Evolutionary conservation across 2,113 vertebrate species (phyloP).

Genomic region (Atlantisia rogersi): DNA sequence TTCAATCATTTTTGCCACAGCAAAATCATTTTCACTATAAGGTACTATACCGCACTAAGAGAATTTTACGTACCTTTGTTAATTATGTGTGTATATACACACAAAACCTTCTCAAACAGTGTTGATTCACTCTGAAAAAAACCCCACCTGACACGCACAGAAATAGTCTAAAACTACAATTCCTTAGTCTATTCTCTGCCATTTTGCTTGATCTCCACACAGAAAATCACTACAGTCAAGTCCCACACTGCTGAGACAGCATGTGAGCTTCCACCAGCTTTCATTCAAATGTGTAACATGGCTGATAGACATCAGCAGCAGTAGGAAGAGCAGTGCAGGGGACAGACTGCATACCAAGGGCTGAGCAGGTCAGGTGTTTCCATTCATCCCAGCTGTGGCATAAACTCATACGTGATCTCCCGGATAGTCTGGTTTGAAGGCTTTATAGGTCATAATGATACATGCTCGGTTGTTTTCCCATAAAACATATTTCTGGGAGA

Average conservation of each 20-base stretch:
- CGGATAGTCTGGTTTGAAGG: not conserved
- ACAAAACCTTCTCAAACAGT: not conserved
- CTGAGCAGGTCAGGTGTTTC: not conserved
- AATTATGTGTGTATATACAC: not conserved
- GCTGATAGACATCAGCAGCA: not conserved
- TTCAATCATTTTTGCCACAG: not conserved
- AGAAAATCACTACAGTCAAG: not conserved
- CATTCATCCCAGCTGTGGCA: not conserved
- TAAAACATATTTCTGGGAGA: constrained; percentile 9
- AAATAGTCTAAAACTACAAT: not conserved
- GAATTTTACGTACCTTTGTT: not conserved
- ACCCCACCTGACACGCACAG: not conserved
- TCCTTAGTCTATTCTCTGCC: not conserved
- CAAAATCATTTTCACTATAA: not conserved
- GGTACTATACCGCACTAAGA: not conserved
- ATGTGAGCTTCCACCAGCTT: not conserved
- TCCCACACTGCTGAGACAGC: not conserved
- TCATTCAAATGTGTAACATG: not conserved
- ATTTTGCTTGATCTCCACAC: not conserved
- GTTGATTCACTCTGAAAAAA: not conserved
- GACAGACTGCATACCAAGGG: not conserved
- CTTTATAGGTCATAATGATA: constrained; percentile 35
- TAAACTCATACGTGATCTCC: not conserved
- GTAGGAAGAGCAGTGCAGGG: accelerated
- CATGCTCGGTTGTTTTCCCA: not conserved